Evolutionary conservation across 2,797 vertebrate genomes (phyloP), one percentile per base, ranked within the genome.

Genomic region (Schizopygopsis malacanthus): DNA sequence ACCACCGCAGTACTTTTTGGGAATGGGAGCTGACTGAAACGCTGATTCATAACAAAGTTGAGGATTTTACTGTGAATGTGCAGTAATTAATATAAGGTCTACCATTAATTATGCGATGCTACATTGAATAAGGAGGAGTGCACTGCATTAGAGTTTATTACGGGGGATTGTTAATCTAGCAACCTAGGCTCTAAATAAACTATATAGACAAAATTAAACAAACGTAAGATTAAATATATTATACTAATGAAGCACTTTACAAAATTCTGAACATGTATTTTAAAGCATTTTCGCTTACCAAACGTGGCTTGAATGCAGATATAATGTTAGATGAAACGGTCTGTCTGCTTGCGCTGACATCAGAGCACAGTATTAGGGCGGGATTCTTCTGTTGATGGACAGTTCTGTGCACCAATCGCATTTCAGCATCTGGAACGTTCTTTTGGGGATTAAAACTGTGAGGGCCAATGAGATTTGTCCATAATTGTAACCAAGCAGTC

Each of bases 401-500:
- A 92, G 92, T 89, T 92, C 89, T 76, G 6, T 39, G 85, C 87
- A 85, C 91, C 91, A 92, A 92, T 93, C 92, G 90, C 89, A 87
- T 88, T 88, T 87, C 92, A 93, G 90, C 83, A 90, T 87, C 73
- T 45, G 85, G 91, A 92, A 93, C 93, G 92, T 93, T 78, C 76
- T 86, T 83, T 84, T 86, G 75, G 92, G 92, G 92, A 93, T 94
- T 94, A 93, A 9, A 93, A 88, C 86, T 33, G 78, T 20, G 81
- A 84, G 84, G 82, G 90, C 94, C 94, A 95, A 95, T 95, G 92
- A 93, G 88, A 85, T 87, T 18, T 50, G 1, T n/a, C 78, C 8
- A 54, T 11, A 22, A 20, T 33, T 20, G 67, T 4, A 43, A 8
- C 67, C 56, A 52, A 22, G 16, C 18, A 65, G 82, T 37, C 4